phyloP scores from a whole-genome alignment of 2,797 vertebrate genomes.

The Clarias fuscus region DNA sequence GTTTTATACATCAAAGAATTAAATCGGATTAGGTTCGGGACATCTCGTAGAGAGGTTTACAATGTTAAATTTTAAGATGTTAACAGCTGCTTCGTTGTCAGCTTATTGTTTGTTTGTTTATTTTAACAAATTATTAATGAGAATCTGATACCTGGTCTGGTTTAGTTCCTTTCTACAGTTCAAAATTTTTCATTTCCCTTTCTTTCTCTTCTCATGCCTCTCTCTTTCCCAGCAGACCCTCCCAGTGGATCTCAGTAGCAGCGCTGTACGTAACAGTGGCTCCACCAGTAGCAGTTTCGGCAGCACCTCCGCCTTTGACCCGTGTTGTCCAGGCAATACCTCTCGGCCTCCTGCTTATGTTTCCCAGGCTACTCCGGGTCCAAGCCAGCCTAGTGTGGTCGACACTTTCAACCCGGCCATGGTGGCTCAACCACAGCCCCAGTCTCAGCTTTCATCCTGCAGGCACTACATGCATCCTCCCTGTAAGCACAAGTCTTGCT shows the following conservation, averaged over 20 bases:
- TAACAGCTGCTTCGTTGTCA: not conserved
- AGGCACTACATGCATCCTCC: slow-evolving; percentile 86
- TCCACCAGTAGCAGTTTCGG: slow-evolving; percentile 82
- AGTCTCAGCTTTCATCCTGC: slow-evolving; percentile 88
- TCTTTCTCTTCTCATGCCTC: slow-evolving; percentile 13
- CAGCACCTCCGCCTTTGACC: slow-evolving; percentile 93
- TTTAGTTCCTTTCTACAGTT: not conserved
- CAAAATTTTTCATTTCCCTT: not conserved
- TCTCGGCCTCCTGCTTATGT: slow-evolving; percentile 86
- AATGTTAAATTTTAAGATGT: not conserved
- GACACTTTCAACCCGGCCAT: slow-evolving; percentile 86
- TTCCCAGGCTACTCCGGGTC: slow-evolving; percentile 84
- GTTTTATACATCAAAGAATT: slow-evolving; percentile 54
- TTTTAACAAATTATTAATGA: not conserved
- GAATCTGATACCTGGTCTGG: not conserved
- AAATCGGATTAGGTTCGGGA: slow-evolving; percentile 33
- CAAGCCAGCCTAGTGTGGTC: slow-evolving; percentile 83
- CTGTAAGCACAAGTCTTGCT: slow-evolving; percentile 65
- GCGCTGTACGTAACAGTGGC: slow-evolving; percentile 82
- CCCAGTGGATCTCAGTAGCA: slow-evolving; percentile 96
- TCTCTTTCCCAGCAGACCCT: slow-evolving; percentile 82
- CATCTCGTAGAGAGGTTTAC: not conserved
- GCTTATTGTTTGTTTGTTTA: not conserved
- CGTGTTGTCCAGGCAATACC: slow-evolving; percentile 92
- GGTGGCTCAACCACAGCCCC: slow-evolving; percentile 86